Base-by-base conservation (phyloP, 2,888 invertebrate genomes). In the Macrosoma leucophasiata region DNA sequence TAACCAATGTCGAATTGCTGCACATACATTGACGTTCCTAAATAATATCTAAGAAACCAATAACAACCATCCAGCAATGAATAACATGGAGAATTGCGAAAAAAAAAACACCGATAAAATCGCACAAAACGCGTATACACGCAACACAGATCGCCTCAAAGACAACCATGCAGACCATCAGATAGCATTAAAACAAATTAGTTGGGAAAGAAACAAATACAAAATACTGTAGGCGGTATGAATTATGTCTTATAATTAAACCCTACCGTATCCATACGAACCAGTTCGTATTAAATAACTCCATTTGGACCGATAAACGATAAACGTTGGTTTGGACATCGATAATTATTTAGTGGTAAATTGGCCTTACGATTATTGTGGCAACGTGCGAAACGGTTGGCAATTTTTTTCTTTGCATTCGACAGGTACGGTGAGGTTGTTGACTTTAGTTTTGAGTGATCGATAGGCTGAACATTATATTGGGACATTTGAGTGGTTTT, bases 181-280 rank as follows among this genome's bases (percentile, higher is more conserved):
- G 74, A 75, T 73, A 73, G 51, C 52, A 62, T 62, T 70, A 68
- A 68, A 69, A 74, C 73, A 73, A 72, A 75, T 76, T 72, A 71
- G 64, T 51, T 56, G 46, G 56, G 58, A 67, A 73, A 74, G 66
- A 73, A 70, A 73, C 67, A 66, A 66, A 60, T 51, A 64, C 46
- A 50, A 53, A 43, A 36, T 31, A 22, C 19, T 34, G 34, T 34
- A 30, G 27, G 41, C 30, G 52, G 42, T 42, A 53, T 74, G 74
- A 76, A 66, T 73, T 75, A 78, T 78, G 74, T 61, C 52, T 52
- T 55, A 65, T 74, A 78, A 81, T 78, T 78, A 79, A 77, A 59
- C 64, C 60, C 61, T 65, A 58, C 63, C 50, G 65, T 59, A 53
- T 61, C 50, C 54, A 50, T 55, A 39, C 43, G 42, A 49, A 58